phyloP scores from a whole-genome alignment of 1,140 invertebrate genomes.

The Bombus cullumanus region DNA sequence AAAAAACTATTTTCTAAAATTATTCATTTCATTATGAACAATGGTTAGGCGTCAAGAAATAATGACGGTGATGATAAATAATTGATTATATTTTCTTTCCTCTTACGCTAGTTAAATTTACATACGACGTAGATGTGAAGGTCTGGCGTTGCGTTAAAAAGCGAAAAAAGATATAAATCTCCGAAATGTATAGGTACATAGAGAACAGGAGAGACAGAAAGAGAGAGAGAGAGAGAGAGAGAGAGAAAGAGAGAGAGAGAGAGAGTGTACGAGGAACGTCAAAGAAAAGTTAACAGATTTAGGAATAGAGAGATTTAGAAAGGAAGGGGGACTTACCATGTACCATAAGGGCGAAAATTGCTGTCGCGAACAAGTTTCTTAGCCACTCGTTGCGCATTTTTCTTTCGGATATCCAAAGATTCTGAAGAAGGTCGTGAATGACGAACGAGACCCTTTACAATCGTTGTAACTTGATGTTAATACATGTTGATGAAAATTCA shows the following conservation, averaged over 20 bases:
- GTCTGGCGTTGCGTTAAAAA: too few relatives aligned
- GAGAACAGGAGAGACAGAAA: too few relatives aligned
- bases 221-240: too few relatives aligned
- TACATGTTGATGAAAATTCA: constrained; percentile 8
- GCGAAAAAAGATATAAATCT: background rate
- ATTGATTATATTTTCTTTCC: background rate
- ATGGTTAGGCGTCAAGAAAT: too few relatives aligned
- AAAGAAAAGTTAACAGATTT: background rate
- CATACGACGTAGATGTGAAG: background rate
- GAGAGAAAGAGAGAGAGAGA: too few relatives aligned
- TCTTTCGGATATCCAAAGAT: constrained; percentile 38
- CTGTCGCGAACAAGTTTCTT: constrained; percentile 44
- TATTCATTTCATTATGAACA: background rate
- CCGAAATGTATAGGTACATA: background rate
- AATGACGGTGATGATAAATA: background rate
- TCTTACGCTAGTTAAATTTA: background rate
- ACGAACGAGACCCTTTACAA: constrained; percentile 26
- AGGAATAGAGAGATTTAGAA: background rate
- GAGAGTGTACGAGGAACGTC: too few relatives aligned
- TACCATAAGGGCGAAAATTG: constrained; percentile 49
- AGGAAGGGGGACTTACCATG: constrained; percentile 27
- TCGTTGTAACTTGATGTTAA: background rate
- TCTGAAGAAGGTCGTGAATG: constrained; percentile 14
- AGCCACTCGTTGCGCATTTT: constrained; percentile 56
- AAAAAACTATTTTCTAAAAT: background rate